Evolutionary conservation across 2,888 invertebrate genomes (phyloP), one percentile per base, ranked within the genome.

Genomic region (Steinernema scapterisci): DNA sequence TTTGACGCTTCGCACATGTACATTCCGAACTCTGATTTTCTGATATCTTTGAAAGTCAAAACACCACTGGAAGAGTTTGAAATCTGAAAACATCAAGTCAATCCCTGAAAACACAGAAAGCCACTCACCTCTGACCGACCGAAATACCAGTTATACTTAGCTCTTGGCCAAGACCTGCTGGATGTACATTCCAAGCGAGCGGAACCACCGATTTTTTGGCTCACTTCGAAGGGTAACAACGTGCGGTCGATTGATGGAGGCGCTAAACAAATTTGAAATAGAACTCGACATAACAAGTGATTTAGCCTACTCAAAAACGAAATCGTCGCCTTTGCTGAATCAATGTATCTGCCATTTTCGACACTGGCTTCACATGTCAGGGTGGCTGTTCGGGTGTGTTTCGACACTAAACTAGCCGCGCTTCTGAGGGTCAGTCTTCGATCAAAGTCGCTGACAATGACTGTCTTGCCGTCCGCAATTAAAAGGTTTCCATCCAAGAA

Each of bases 1-100:
- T 96, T 97, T 73, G 90, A 91, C 0, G 94, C 95, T 84, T 95
- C 92, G 88, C 97, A 97, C 88, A 97, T 97, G 88, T 94, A 97
- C 91, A 97, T 93, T 70, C 95, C 97, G 54, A 56, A 81, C 21
- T 82, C 70, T 7, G 73, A 38, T 16, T 72, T 27, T 11, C 19
- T 45, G 5, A 79, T 52, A 51, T 72, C 63, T 11, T 23, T 21
- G 25, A 80, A 54, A 16, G 54, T 72, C 5, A 80, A 73, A 0
- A 70, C n/a, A 5, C 75, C 77, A 13, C 54, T 48, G 46, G 54
- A 45, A 27, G 70, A 31, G 11, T 38, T 75, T 31, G 51, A n/a
- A 31, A 77, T 31, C 77, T 77, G 23, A 43, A 38, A 38, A 38
- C 5, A 78, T 51, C 44, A 0, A 70, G 25, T 38, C 5, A 38